These are phyloP conservation scores for Spialia ferax DNA, from an alignment of 2,888 invertebrate species.

Conservation along the genomic window DNA sequence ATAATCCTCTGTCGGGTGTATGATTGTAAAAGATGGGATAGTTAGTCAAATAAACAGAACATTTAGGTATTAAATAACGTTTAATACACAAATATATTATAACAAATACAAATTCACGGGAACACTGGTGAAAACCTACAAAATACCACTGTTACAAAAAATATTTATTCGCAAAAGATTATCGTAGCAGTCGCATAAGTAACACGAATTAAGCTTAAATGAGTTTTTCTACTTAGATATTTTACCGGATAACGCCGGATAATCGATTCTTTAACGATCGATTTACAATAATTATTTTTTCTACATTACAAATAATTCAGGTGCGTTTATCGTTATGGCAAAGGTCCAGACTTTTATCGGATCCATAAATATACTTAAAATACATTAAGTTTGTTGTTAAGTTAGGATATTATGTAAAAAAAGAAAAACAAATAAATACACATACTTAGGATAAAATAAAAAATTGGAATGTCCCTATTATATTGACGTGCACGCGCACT, in stretches of 20 bases:
- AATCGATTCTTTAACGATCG: background rate
- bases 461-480: constrained; percentile 37
- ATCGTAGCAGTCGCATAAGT: constrained; percentile 33
- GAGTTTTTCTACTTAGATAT: constrained; percentile 13
- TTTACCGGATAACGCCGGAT: background rate
- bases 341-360: constrained; percentile 12
- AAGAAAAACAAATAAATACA: constrained; percentile 31
- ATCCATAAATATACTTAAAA: constrained; percentile 9
- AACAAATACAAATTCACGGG: constrained; percentile 58
- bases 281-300: constrained; percentile 9
- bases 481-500: constrained; percentile 24
- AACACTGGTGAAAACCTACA: constrained; percentile 82
- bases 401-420: constrained; percentile 17
- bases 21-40: background rate
- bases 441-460: constrained; percentile 39
- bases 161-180: constrained; percentile 70
- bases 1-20: no score
- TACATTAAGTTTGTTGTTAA: constrained; percentile 9
- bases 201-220: constrained; percentile 26
- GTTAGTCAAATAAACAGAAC: background rate
- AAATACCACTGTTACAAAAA: constrained; percentile 66
- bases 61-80: constrained; percentile 63
- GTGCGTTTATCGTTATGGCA: constrained; percentile 27
- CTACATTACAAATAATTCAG: constrained; percentile 25
- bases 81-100: constrained; percentile 75